Evolutionary conservation across 2,113 vertebrate species (phyloP).

Genomic region (Ctenomys sociabilis): DNA sequence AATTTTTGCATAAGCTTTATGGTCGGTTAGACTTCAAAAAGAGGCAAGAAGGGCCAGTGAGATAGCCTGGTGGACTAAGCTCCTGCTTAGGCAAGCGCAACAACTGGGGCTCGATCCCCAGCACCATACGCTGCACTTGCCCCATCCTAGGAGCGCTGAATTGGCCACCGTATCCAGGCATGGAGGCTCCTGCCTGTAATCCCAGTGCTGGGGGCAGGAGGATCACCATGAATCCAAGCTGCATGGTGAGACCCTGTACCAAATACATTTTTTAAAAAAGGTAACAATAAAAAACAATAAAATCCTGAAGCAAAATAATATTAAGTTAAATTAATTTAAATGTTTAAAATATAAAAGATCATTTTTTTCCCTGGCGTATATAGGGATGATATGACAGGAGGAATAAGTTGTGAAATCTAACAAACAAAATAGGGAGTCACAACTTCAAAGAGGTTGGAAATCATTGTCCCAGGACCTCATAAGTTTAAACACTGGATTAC

Average conservation of each 20-base stretch:
- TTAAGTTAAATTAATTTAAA: conserved; percentile 51
- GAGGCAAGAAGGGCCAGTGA: neutral
- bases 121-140: too few species aligned
- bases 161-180: too few species aligned
- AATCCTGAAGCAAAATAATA: conserved; percentile 43
- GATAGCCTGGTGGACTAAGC: too few species aligned
- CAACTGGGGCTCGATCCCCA: too few species aligned
- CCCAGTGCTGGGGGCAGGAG: too few species aligned
- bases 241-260: too few species aligned
- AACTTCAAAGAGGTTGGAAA: conserved; percentile 64
- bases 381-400: neutral
- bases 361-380: conserved; percentile 17
- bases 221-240: too few species aligned
- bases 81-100: too few species aligned
- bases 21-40: neutral
- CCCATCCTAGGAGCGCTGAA: too few species aligned
- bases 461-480: neutral
- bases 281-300: neutral
- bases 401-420: conserved; percentile 51
- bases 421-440: conserved; percentile 42
- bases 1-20: neutral
- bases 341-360: neutral
- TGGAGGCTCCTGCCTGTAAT: too few species aligned
- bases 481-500: conserved; percentile 49
- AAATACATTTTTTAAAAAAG: neutral